Evolutionary conservation across 2,888 invertebrate species (phyloP).

Genomic region (Noctua fimbriata): DNA sequence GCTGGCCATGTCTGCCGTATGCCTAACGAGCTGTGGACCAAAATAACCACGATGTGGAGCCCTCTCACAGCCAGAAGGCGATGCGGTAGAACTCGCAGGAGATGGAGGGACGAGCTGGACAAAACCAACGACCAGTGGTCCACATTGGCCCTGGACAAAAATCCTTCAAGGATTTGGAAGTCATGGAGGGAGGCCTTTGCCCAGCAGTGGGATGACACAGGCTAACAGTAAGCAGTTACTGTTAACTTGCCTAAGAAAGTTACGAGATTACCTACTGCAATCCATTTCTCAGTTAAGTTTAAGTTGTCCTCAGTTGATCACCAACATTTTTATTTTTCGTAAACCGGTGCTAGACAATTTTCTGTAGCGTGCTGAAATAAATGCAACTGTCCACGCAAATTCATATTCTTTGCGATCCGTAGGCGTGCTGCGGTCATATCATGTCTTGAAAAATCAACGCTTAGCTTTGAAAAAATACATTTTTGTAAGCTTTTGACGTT

Average conservation of each 20-base stretch:
- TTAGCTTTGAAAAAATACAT: constrained; percentile 18
- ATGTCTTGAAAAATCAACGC: constrained; percentile 29
- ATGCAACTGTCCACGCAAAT: constrained; percentile 41
- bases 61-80: too few relatives aligned
- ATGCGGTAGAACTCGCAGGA: too few relatives aligned
- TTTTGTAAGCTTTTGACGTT: constrained; percentile 28
- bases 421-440: constrained; percentile 49
- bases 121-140: too few relatives aligned
- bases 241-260: not conserved
- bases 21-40: too few relatives aligned
- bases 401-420: constrained; percentile 35
- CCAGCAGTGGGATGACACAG: too few relatives aligned
- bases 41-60: too few relatives aligned
- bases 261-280: not conserved
- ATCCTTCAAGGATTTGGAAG: too few relatives aligned
- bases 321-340: not conserved
- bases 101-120: too few relatives aligned
- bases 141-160: too few relatives aligned
- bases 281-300: not conserved
- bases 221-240: too few relatives aligned
- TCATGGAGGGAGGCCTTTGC: too few relatives aligned
- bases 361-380: constrained; percentile 66
- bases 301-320: not conserved
- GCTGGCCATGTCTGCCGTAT: too few relatives aligned
- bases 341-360: constrained; percentile 61